Conservation (phyloP, 2,888 invertebrate species). For the Aromia moschata region DNA sequence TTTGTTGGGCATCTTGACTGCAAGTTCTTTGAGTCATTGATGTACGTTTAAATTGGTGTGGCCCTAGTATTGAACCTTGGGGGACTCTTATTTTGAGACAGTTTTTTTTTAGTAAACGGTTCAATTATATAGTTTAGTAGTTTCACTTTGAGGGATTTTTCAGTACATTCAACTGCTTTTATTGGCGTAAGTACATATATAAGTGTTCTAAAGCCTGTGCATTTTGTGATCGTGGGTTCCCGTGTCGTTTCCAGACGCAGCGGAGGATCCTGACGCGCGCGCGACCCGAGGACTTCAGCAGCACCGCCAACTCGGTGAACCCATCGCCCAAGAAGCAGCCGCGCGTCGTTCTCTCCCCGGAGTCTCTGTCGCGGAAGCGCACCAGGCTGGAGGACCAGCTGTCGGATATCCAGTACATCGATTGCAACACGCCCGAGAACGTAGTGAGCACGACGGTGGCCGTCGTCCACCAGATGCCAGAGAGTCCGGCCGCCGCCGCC, state of each 20-base stretch:
- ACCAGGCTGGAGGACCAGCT: slow-evolving; percentile 81
- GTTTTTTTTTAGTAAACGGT: too few species aligned
- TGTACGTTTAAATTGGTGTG: too few species aligned
- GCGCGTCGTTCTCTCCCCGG: slow-evolving; percentile 64
- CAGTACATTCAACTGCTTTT: too few species aligned
- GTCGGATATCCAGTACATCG: slow-evolving; percentile 82
- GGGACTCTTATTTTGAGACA: too few species aligned
- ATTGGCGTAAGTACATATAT: too few species aligned
- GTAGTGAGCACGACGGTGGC: slow-evolving; percentile 58
- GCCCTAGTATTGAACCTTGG: too few species aligned
- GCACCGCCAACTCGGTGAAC: slow-evolving; percentile 66
- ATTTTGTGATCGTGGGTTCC: too few species aligned
- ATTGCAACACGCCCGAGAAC: slow-evolving; percentile 79
- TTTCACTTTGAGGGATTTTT: too few species aligned
- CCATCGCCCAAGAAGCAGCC: slow-evolving; percentile 72
- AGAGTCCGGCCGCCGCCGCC: slow-evolving; percentile 33
- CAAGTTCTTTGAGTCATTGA: too few species aligned
- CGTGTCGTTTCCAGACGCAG: slow-evolving; percentile 62
- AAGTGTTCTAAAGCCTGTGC: too few species aligned
- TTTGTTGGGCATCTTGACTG: too few species aligned
- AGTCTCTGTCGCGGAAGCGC: slow-evolving; percentile 69
- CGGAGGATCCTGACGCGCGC: slow-evolving; percentile 65
- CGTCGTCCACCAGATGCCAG: slow-evolving; percentile 54
- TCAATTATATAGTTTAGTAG: too few species aligned
- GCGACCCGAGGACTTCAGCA: slow-evolving; percentile 67